These are phyloP conservation scores for Castor canadensis DNA, from an alignment of 2,113 vertebrate species.

Conservation along the genomic window DNA sequence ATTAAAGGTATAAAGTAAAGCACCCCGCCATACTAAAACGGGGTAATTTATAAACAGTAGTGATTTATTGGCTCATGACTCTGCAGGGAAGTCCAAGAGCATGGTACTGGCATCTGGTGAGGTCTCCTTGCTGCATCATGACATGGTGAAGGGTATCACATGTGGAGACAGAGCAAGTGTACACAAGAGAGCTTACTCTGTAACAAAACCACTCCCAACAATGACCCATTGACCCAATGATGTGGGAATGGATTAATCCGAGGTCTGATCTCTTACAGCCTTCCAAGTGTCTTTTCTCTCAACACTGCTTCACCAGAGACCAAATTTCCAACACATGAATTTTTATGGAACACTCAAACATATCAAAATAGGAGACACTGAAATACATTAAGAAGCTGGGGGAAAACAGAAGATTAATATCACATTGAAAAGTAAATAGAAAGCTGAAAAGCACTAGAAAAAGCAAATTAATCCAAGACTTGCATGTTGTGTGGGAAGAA, in stretches of 20 bases:
- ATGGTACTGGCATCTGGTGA: neutral
- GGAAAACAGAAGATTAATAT: neutral
- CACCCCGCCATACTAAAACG: too few species aligned
- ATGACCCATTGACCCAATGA: neutral
- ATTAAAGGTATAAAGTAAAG: too few species aligned
- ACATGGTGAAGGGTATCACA: neutral
- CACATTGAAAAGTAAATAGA: neutral
- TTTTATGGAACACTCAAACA: neutral
- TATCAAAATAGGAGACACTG: neutral
- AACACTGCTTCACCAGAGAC: neutral
- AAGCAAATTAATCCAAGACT: neutral
- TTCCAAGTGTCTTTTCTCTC: neutral
- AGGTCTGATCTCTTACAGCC: neutral
- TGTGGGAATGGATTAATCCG: neutral
- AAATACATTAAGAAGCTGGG: neutral
- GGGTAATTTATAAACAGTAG: neutral
- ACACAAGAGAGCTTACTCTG: neutral
- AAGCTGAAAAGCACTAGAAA: neutral
- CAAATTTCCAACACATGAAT: neutral
- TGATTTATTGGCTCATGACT: fast-evolving
- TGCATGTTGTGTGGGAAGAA: neutral
- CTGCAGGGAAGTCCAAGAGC: neutral
- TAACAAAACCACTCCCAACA: neutral
- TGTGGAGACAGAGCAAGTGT: neutral
- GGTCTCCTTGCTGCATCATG: neutral